Evolutionary conservation across 1,140 invertebrate species (phyloP), one percentile per base, ranked within the genome.

Genomic region (Pseudomyrmex cubaensis): DNA sequence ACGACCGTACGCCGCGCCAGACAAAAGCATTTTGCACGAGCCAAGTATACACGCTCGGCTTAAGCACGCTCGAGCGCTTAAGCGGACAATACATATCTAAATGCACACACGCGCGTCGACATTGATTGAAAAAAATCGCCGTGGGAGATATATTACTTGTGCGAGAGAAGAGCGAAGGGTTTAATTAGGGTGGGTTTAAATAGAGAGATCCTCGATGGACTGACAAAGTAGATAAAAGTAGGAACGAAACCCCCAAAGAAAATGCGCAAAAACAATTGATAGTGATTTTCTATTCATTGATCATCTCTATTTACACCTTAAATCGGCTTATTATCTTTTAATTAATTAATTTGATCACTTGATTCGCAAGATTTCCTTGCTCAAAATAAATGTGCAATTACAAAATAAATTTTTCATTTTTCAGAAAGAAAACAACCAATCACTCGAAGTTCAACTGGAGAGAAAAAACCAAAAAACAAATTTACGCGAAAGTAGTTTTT

Each of bases 11-110:
- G 17, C 61, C 61, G 20, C 12, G 17, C 61, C 61, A 70, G 56
- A 70, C 52, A 44, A 70, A 70, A 70, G 52, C 67, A 35, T 56
- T 70, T 70, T 35, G 52, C 9, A 25, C 20, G 61, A 63, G 61
- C 61, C 61, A 63, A 63, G 35, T 63, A 25, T 63, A 35, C 25
- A 35, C 61, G 61, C 61, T 63, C 44, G 35, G 44, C 61, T 63
- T 63, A 13, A 63, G 61, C 61, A 25, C 15, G 15, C 61, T 44
- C 61, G 61, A 63, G 61, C 13, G 61, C 22, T 25, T 13, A 35
- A 44, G 61, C 22, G 61, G 25, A 35, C 5, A 25, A 35, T 35
- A 35, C 35, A 63, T 63, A 63, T 63, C 61, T 44, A 63, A 63
- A n/a, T 63, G 25, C 61, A 63, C 61, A 15, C 61, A 25, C 12